phyloP scores from a whole-genome alignment of 2,113 vertebrate species.

The Dissostichus mawsoni region DNA sequence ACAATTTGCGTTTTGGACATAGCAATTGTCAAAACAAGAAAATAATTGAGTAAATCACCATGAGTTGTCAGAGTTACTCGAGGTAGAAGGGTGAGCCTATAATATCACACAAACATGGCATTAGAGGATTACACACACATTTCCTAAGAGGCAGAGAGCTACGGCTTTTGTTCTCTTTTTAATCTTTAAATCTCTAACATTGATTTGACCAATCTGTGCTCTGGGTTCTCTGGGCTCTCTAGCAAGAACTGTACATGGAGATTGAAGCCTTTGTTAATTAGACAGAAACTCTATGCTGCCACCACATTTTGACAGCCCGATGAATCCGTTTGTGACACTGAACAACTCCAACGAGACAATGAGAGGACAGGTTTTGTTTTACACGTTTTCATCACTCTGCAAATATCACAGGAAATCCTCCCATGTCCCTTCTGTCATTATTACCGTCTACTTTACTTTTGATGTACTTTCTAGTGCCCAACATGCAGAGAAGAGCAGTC shows the following conservation, averaged over 20 bases:
- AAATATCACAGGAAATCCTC: constrained; percentile 11
- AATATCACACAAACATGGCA: constrained; percentile 1
- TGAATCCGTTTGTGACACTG: neutral
- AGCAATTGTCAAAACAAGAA: constrained; percentile 5
- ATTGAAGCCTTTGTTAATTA: constrained; percentile 1
- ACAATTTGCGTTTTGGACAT: neutral
- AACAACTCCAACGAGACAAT: constrained; percentile 1
- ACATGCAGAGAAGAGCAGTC: neutral
- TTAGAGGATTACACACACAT: neutral
- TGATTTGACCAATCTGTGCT: neutral
- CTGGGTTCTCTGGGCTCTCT: neutral
- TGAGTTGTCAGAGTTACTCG: neutral
- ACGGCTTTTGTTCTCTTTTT: neutral
- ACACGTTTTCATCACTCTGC: neutral
- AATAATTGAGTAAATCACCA: constrained; percentile 13
- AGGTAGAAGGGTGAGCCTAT: neutral
- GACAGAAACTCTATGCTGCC: neutral
- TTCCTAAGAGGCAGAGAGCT: neutral
- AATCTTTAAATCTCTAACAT: neutral
- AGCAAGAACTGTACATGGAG: neutral
- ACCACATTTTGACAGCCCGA: neutral
- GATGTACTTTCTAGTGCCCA: constrained; percentile 4
- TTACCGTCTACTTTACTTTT: constrained; percentile 16
- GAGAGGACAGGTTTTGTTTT: neutral
- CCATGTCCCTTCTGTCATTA: neutral